phyloP scores from a whole-genome alignment of 1,140 invertebrate species.

The Drosophila tropicalis region DNA sequence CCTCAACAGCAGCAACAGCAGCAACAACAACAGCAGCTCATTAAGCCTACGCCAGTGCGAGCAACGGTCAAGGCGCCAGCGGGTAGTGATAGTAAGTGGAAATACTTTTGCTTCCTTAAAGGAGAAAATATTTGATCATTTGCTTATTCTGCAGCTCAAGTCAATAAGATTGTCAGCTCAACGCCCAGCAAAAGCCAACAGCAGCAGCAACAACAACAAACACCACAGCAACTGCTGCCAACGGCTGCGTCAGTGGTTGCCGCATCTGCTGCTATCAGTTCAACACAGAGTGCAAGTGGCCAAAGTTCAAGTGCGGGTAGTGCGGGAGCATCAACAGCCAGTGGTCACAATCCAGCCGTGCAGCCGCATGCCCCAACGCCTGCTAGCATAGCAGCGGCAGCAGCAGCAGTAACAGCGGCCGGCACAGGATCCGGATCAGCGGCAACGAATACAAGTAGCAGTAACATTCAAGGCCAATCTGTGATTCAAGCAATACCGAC shows the following conservation, averaged over 20 bases:
- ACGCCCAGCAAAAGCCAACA: slow-evolving; percentile 82
- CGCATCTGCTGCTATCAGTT: slow-evolving; percentile 33
- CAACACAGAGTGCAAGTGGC: slow-evolving; percentile 50
- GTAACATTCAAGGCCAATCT: slow-evolving; percentile 81
- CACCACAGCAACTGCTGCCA: slow-evolving; percentile 44
- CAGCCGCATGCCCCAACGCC: slow-evolving; percentile 76
- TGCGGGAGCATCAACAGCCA: slow-evolving; percentile 38
- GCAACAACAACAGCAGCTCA: slow-evolving; percentile 84
- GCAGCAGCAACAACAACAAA: slow-evolving; percentile 65
- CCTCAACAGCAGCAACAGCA: slow-evolving; percentile 44
- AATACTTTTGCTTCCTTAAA: too few relatives aligned
- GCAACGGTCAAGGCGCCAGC: slow-evolving; percentile 87
- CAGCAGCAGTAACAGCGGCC: slow-evolving; percentile 20
- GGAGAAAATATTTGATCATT: neutral
- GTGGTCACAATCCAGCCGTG: slow-evolving; percentile 69
- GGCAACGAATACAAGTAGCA: slow-evolving; percentile 44
- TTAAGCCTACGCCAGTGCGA: slow-evolving; percentile 90
- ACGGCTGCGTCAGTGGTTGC: slow-evolving; percentile 66
- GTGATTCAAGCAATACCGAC: slow-evolving; percentile 82
- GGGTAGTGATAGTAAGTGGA: slow-evolving; percentile 67
- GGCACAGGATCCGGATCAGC: slow-evolving; percentile 32
- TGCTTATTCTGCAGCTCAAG: slow-evolving; percentile 49
- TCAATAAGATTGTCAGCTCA: slow-evolving; percentile 82
- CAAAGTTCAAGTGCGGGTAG: slow-evolving; percentile 42
- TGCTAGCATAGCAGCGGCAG: slow-evolving; percentile 33